Evolutionary conservation across 1,140 invertebrate species (phyloP).

Genomic region (Hylaeus anthracinus): DNA sequence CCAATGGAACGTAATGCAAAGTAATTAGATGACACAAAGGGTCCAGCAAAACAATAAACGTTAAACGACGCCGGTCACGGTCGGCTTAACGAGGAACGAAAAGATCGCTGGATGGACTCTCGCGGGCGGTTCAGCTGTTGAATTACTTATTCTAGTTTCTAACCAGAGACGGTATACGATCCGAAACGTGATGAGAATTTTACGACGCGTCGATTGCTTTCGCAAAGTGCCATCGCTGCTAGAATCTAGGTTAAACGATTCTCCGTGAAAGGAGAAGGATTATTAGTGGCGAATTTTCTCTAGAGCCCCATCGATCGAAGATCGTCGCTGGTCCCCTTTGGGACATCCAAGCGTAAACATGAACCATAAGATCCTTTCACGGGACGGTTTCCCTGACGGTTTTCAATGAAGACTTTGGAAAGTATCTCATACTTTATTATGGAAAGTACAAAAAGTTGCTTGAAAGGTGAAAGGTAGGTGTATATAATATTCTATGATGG

Average conservation of each 20-base stretch:
- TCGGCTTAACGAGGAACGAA: background rate
- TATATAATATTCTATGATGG: too few species aligned
- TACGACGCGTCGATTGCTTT: slow-evolving; percentile 3
- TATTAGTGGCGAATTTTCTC: slow-evolving; percentile 42
- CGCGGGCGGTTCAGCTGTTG: slow-evolving; percentile 4
- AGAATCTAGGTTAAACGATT: slow-evolving; percentile 59
- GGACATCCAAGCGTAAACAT: background rate
- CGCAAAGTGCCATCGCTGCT: background rate
- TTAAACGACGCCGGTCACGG: slow-evolving; percentile 4
- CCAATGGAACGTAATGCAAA: slow-evolving; percentile 21
- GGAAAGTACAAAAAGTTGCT: too few species aligned
- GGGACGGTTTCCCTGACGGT: slow-evolving; percentile 27
- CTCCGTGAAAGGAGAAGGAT: slow-evolving; percentile 28
- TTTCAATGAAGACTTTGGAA: too few species aligned
- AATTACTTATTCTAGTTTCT: slow-evolving; percentile 25
- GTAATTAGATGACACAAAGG: slow-evolving; percentile 19
- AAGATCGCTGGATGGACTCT: background rate
- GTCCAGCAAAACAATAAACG: slow-evolving; percentile 41
- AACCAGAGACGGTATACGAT: background rate
- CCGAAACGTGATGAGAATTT: slow-evolving; percentile 42
- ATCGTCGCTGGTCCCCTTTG: slow-evolving; percentile 17
- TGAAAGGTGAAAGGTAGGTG: too few species aligned
- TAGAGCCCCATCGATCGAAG: slow-evolving; percentile 1
- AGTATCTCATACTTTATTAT: too few species aligned
- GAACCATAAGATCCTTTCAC: background rate